Evolutionary conservation across 2,113 vertebrate species (phyloP).

Genomic region (Hyperoodon ampullatus): DNA sequence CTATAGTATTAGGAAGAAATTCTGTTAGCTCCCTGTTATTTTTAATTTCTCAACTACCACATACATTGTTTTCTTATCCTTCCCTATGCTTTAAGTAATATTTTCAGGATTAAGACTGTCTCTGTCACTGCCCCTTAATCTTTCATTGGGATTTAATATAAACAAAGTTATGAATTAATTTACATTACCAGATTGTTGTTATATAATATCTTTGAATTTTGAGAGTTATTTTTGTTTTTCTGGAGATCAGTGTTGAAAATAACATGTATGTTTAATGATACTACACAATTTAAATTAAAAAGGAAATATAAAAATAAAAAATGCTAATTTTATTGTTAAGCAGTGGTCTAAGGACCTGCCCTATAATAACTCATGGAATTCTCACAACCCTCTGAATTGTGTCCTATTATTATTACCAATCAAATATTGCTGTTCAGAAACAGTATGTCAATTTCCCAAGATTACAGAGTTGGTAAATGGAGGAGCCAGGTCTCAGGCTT

Average conservation of each 20-base stretch:
- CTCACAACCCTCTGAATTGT: background rate
- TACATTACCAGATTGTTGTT: background rate
- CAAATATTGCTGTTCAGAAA: background rate
- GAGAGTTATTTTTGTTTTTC: background rate
- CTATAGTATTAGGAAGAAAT: background rate
- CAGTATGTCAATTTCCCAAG: background rate
- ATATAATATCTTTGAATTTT: background rate
- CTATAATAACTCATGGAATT: background rate
- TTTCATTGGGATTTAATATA: background rate
- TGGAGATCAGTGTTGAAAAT: background rate
- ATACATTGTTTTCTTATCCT: background rate
- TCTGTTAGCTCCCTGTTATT: background rate
- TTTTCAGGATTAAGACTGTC: background rate
- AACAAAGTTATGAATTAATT: background rate
- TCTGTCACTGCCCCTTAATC: background rate
- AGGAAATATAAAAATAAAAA: background rate
- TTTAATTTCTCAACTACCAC: background rate
- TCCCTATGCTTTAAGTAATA: background rate
- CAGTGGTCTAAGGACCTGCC: background rate
- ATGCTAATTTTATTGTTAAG: background rate
- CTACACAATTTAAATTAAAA: background rate
- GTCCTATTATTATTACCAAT: background rate
- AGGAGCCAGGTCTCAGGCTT: background rate
- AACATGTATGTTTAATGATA: background rate
- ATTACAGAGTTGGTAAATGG: background rate